Conservation (phyloP, 2,113 vertebrate species). For the Todiramphus chloris region DNA sequence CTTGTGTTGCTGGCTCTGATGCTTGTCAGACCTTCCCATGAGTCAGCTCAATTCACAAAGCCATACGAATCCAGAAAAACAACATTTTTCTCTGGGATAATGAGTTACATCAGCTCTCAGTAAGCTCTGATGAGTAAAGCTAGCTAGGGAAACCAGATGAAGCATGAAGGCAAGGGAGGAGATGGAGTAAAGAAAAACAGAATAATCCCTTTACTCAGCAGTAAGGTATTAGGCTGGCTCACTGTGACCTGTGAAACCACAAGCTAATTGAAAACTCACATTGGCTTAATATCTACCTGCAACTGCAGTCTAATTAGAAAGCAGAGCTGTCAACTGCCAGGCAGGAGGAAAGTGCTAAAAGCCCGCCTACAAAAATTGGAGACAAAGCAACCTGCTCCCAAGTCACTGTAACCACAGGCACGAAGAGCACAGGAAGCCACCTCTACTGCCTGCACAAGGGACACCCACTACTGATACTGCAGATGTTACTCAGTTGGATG, state of each 20-base stretch:
- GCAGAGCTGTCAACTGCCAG: neutral
- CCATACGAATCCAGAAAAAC: neutral
- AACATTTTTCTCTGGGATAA: neutral
- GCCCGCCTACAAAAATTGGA: neutral
- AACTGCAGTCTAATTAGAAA: constrained; percentile 3
- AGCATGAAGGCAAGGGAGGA: neutral
- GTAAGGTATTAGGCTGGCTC: neutral
- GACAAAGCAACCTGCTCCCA: neutral
- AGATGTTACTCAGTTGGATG: neutral
- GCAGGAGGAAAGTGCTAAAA: neutral
- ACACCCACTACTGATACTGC: neutral
- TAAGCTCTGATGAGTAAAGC: neutral
- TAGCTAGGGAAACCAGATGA: neutral
- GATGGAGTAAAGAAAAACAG: neutral
- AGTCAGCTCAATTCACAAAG: neutral
- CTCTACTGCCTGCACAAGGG: neutral
- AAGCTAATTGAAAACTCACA: neutral
- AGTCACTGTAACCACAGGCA: neutral
- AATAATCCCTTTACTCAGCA: constrained; percentile 23
- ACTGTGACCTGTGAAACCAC: neutral
- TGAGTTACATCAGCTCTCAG: neutral
- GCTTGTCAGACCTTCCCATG: neutral
- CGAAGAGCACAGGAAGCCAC: neutral
- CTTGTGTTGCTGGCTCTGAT: neutral
- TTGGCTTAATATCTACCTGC: neutral